Base-by-base conservation (phyloP, 2,113 vertebrate genomes). In the Accipiter cooperii region DNA sequence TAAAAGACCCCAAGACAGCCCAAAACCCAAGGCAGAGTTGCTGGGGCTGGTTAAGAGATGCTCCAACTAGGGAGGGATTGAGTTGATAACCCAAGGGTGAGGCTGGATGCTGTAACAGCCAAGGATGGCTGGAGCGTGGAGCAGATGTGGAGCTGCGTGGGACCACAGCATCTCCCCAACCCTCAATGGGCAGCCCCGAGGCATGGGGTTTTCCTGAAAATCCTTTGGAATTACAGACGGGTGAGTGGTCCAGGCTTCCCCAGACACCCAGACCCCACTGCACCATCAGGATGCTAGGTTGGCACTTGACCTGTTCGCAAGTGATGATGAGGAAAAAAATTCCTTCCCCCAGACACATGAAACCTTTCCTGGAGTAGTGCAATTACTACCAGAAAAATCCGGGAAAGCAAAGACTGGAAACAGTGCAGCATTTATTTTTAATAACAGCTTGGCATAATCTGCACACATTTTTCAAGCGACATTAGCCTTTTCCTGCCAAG, bases 401-500 rank as follows among this genome's bases (percentile, higher is more conserved):
- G 3, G 10, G 76, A 55, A 78, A 40, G 64, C 58, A 21, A 36
- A 65, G 63, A 22, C 96, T 84, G 85, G 71, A 47, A 96, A 51
- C 22, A 54, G 73, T 4, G 0, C 76, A 84, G 76, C 66, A 10
- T 55, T 93, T 63, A 70, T 90, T 96, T 95, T 79, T 93, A 88
- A 95, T 86, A 91, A 92, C 96, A 95, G 94, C 90, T 94, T 95
- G 95, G 92, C 28, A 2, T 92, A 75, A 92, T 92, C 90, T 42
- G 44, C 83, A 95, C 94, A 87, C 88, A 71, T 81, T 93, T 94
- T 87, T 78, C 88, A 89, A 75, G 57, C 4, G 0, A 22, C 68
- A 31, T 68, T 44, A 81, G 95, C 86, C 94, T 95, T 95, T 95
- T 84, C 80, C 96, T 97, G 95, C 97, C 97, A 95, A 78, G 69